Percentiles rank a stretch among this genome's conserved stretches.
Conservation (phyloP, 1,140 invertebrate genomes). For the Cryptotermes secundus region DNA sequence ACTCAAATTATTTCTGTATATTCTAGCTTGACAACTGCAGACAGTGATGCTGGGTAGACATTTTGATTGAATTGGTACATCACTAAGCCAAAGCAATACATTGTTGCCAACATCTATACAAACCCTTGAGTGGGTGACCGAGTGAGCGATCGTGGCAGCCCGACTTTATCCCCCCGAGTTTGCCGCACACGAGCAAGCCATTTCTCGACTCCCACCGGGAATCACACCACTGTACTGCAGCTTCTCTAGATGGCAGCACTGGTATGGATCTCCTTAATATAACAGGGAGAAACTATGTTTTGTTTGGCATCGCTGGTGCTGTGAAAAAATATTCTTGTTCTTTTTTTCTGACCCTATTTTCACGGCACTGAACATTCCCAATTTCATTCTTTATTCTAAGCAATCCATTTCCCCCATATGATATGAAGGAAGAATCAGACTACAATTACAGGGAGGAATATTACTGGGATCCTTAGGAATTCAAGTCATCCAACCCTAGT, state of each 20-base stretch:
- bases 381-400: background rate
- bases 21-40: background rate
- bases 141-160: constrained; percentile 23
- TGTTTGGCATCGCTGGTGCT: constrained; percentile 20
- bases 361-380: background rate
- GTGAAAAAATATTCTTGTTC: background rate
- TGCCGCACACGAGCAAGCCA: background rate
- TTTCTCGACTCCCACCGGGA: constrained; percentile 12
- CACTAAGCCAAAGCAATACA: constrained; percentile 29
- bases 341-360: background rate
- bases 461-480: no score
- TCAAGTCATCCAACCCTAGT: no score
- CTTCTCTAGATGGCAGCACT: constrained; percentile 24
- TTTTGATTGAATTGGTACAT: background rate
- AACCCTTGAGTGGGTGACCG: constrained; percentile 30
- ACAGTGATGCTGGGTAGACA: background rate
- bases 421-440: background rate
- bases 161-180: constrained; percentile 21
- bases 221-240: constrained; percentile 17
- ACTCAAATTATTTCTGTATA: background rate
- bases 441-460: background rate
- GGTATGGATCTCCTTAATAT: constrained; percentile 30
- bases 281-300: constrained; percentile 31
- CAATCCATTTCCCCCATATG: background rate
- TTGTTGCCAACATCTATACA: constrained; percentile 29